Base-by-base conservation (phyloP, 2,888 invertebrate species). In the Pammene fasciana region DNA sequence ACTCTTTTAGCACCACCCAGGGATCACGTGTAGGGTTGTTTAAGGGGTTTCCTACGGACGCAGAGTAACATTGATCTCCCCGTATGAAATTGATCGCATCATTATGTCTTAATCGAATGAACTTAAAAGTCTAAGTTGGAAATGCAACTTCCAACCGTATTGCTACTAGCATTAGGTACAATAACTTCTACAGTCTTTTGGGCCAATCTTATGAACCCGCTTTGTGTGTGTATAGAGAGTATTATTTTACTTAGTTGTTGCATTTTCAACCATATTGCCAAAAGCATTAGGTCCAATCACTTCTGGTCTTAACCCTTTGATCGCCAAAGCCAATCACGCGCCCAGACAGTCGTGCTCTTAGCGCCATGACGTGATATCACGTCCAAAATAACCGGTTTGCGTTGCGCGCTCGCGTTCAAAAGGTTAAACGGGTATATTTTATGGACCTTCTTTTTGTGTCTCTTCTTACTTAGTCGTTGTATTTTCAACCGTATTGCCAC, bases 381-480 rank as follows among this genome's bases (percentile, higher is more conserved):
- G n/a, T n/a, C n/a, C n/a, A n/a, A n/a, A n/a, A n/a, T n/a, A n/a
- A n/a, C n/a, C n/a, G n/a, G n/a, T n/a, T n/a, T n/a, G n/a, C n/a
- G n/a, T n/a, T n/a, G n/a, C n/a, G n/a, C n/a, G n/a, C n/a, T n/a
- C n/a, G n/a, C n/a, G n/a, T n/a, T n/a, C n/a, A n/a, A n/a, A n/a
- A n/a, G n/a, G 5, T 5, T 52, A 1, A 11, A 26, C 8, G 50
- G 26, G 13, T 26, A 52, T 54, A 81, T 75, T n/a, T 79, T 77
- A 71, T 87, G 89, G 0, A 87, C 81, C 0, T 86, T 57, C 36
- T 79, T 80, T 16, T 76, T 79, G 55, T 89, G 87, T 0, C 84
- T 84, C 72, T 85, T 83, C 0, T 18, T 59, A 59, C n/a, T 46
- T 45, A 11, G 45, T 34, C 5, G 45, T 59, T 46, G 45, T 10